Evolutionary conservation across 1,140 invertebrate genomes (phyloP).

Genomic region (Brachionus rotundiformis): DNA sequence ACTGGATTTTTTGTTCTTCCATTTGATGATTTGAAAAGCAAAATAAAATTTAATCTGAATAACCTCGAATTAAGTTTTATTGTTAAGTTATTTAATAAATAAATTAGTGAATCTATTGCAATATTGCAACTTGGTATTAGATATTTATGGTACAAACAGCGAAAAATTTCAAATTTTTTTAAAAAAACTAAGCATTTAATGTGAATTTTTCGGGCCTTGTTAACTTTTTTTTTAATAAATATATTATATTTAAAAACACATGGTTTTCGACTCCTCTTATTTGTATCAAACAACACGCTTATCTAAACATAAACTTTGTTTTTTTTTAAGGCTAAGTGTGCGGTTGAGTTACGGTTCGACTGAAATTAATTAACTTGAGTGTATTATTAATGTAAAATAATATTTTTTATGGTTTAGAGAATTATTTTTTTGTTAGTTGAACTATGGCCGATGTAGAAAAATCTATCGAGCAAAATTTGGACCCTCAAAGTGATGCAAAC

Average conservation of each 20-base stretch:
- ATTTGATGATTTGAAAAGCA: not conserved
- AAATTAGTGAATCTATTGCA: constrained; percentile 25
- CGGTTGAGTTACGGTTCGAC: not conserved
- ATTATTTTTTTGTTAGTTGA: not conserved
- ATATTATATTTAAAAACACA: constrained; percentile 4
- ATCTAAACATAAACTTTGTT: not conserved
- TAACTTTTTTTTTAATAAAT: not conserved
- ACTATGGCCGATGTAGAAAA: constrained; percentile 30
- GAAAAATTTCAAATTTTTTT: constrained; percentile 38
- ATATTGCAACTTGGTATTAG: constrained; percentile 36
- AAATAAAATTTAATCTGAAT: not conserved
- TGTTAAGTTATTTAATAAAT: constrained; percentile 39
- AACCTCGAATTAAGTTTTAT: constrained; percentile 15
- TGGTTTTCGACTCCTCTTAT: constrained; percentile 1
- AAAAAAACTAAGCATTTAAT: constrained; percentile 11
- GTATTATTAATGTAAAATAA: not conserved
- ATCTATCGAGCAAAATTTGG: not conserved
- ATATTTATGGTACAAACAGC: not conserved
- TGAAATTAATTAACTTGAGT: not conserved
- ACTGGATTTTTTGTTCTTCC: too few relatives aligned
- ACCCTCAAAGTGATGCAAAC: not conserved
- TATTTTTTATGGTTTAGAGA: not conserved
- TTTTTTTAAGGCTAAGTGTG: not conserved
- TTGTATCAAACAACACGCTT: not conserved
- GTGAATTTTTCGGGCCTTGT: not conserved